Evolutionary conservation across 64 coral and sea anemone genomes (phyloP), one percentile per base, ranked within the genome.

Genomic region (Hydrozoanthus tunicans): DNA sequence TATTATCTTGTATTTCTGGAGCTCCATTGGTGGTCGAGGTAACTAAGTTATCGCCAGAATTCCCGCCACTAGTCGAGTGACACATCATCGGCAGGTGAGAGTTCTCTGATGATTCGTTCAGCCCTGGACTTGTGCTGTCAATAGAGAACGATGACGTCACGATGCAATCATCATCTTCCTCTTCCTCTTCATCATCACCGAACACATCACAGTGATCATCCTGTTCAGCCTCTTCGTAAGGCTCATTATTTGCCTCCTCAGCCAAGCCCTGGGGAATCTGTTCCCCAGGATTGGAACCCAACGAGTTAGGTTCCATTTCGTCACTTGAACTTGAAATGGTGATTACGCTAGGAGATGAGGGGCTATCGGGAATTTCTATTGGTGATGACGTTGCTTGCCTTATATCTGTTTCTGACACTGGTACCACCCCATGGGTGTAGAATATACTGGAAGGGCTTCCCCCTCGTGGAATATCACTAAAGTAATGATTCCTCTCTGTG

Each of bases 311-410:
- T 77, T 95, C 83, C 95, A 94, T 97, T 74, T 97, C 95, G 58
- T 99, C 97, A 24, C 97, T 96, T 0, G 97, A 99, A 79, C 97
- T 99, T n/a, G 97, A 99, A 64, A 99, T 95, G 5, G 97, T 95
- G 43, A 99, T 99, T n/a, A 99, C 90, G 58, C 97, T 99, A 0
- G 91, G 94, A 3, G 97, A 97, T 13, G 95, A 99, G 25, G 94
- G 94, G 15, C 94, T 96, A 80, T 99, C 97, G 6, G 94, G 90
- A 59, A 99, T 99, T 77, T 96, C 94, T 58, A 99, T 99, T 7
- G 97, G 97, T 73, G 97, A 99, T 4, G 94, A 95, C 0, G 92
- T 92, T 60, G 79, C 63, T 53, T 99, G 95, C 12, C 66, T 78
- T 10, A 68, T 59, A 14, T 52, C 64, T n/a, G 69, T 59, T 59